Conservation (phyloP, 1,140 invertebrate species). For the Metopolophium dirhodum region DNA sequence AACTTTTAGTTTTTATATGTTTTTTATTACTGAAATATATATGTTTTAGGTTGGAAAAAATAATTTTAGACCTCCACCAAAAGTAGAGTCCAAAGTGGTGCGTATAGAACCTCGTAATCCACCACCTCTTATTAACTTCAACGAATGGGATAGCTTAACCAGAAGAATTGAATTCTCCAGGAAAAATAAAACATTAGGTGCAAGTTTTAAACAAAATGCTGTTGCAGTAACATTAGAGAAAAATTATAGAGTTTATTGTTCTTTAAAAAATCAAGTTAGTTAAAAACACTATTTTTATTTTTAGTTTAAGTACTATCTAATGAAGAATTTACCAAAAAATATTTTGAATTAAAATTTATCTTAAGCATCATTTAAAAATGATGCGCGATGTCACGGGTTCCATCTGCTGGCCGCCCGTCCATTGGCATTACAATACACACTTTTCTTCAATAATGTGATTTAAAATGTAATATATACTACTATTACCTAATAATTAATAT, state of each 20-base stretch:
- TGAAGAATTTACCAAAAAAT: neutral
- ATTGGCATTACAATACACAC: neutral
- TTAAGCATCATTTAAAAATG: neutral
- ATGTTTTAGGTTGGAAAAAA: conserved; percentile 87
- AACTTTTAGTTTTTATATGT: neutral
- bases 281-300: neutral
- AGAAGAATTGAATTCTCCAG: conserved; percentile 91
- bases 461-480: no score
- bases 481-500: no score
- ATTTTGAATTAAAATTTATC: neutral
- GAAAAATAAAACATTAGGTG: conserved; percentile 92
- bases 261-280: conserved; percentile 83
- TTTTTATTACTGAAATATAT: neutral
- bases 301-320: neutral
- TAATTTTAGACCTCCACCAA: conserved; percentile 97
- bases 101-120: no score
- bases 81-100: conserved; percentile 98
- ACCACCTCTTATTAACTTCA: no score
- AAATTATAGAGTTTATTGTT: conserved; percentile 90
- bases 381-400: neutral
- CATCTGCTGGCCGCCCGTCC: neutral
- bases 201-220: conserved; percentile 84
- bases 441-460: neutral
- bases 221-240: conserved; percentile 86
- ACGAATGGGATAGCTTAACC: conserved; percentile 97